Evolutionary conservation across 2,797 vertebrate species (phyloP).

Genomic region (Myiothlypis chrysogaster): DNA sequence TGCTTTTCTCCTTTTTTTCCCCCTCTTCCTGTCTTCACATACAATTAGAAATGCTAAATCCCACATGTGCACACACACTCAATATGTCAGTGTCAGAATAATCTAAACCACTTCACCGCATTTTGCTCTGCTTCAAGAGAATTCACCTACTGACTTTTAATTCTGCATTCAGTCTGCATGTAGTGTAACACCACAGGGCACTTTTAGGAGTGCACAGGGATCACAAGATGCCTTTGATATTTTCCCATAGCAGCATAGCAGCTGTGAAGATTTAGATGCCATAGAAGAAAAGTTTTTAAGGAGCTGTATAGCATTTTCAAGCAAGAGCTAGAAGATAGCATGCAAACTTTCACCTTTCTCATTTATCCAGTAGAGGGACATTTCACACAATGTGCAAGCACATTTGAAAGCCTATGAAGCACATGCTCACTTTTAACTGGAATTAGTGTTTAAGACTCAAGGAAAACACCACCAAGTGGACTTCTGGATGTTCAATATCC

Average conservation of each 20-base stretch:
- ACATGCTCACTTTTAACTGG: background rate
- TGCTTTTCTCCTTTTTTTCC: background rate
- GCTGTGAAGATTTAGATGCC: background rate
- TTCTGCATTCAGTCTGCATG: background rate
- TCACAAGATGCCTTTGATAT: background rate
- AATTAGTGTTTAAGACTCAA: background rate
- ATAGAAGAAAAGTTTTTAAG: background rate
- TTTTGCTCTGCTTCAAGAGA: background rate
- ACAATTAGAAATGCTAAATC: background rate
- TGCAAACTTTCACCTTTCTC: background rate
- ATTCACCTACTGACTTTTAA: background rate
- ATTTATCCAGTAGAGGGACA: background rate
- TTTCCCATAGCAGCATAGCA: background rate
- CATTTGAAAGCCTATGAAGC: background rate
- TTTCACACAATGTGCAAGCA: background rate
- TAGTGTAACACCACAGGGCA: background rate
- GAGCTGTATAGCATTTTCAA: background rate
- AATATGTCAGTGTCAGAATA: background rate
- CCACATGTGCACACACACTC: fast-evolving
- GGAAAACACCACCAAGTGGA: background rate
- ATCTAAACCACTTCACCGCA: background rate
- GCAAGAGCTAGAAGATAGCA: background rate
- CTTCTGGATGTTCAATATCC: background rate
- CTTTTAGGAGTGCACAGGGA: background rate
- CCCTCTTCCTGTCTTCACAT: background rate